These are phyloP conservation scores for Schizopygopsis pylzovi DNA, from an alignment of 2,797 vertebrate species.

Conservation along the genomic window DNA sequence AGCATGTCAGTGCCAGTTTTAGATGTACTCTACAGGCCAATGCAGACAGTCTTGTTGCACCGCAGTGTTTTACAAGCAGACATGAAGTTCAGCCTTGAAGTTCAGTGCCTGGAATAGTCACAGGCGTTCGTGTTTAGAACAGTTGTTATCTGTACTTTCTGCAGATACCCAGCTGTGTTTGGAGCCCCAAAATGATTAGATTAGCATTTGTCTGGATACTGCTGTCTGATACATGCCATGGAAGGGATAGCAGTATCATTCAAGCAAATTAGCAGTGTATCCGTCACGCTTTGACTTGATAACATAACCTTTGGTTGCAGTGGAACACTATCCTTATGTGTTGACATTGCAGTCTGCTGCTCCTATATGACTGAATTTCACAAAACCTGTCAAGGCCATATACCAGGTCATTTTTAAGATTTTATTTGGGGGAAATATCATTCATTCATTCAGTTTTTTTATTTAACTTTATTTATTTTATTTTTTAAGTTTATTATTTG, in stretches of 20 bases:
- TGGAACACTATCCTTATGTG: slow-evolving; percentile 13
- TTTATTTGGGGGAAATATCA: too few species aligned
- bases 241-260: slow-evolving; percentile 35
- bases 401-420: not conserved
- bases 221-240: slow-evolving; percentile 27
- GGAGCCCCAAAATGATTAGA: slow-evolving; percentile 40
- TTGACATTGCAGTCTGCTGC: not conserved
- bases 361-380: not conserved
- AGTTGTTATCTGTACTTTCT: slow-evolving; percentile 39
- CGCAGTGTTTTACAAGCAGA: slow-evolving; percentile 35
- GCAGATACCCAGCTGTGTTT: slow-evolving; percentile 48
- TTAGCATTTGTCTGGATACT: slow-evolving; percentile 41
- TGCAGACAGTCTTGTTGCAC: slow-evolving; percentile 14
- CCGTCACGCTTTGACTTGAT: slow-evolving; percentile 5
- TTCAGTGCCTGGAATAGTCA: slow-evolving; percentile 31
- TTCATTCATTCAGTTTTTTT: too few species aligned
- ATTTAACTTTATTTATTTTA: too few species aligned
- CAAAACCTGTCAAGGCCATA: not conserved
- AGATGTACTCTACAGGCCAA: slow-evolving; percentile 18
- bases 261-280: slow-evolving; percentile 30
- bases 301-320: slow-evolving; percentile 19
- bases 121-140: slow-evolving; percentile 29
- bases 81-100: slow-evolving; percentile 9
- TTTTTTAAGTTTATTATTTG: not conserved
- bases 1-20: slow-evolving; percentile 14